A percentile compares a stretch with the other conserved stretches of the same genome.
Evolutionary conservation across 2,113 vertebrate genomes (phyloP).

Genomic region (Eclectus roratus): DNA sequence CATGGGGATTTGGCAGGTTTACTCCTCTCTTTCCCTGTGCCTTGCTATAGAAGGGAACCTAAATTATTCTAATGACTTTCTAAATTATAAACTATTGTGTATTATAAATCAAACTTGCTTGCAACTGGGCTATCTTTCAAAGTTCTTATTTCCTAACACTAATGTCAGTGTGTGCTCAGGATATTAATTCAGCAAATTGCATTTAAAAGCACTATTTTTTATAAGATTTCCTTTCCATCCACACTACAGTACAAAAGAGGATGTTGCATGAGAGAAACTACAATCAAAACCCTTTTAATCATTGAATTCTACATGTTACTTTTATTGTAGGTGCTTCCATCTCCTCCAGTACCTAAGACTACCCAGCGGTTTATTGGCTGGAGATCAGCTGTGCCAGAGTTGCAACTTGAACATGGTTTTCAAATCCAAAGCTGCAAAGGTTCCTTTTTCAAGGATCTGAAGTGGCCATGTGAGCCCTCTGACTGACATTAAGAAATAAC

Average conservation of each 20-base stretch:
- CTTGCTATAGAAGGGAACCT: neutral
- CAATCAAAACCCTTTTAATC: neutral
- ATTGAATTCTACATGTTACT: neutral
- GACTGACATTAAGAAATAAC: slow-evolving; percentile 42
- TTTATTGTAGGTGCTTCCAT: slow-evolving; percentile 75
- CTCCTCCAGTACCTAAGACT: slow-evolving; percentile 82
- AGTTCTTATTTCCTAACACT: neutral
- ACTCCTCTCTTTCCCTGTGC: neutral
- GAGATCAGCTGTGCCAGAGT: slow-evolving; percentile 74
- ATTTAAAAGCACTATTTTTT: neutral
- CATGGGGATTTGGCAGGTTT: neutral
- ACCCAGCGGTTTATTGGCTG: slow-evolving; percentile 87
- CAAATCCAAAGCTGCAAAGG: slow-evolving; percentile 73
- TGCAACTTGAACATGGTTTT: slow-evolving; percentile 70
- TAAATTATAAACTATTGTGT: neutral
- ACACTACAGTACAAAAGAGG: neutral
- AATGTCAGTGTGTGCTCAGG: neutral
- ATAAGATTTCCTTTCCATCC: neutral
- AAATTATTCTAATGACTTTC: neutral
- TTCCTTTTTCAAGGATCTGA: slow-evolving; percentile 68
- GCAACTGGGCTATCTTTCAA: neutral
- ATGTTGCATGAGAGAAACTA: neutral
- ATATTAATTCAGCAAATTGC: neutral
- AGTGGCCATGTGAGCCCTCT: slow-evolving; percentile 71
- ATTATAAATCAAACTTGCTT: neutral